Evolutionary conservation across 2,113 vertebrate genomes (phyloP), one percentile per base, ranked within the genome.

Genomic region (Toxostoma redivivum): DNA sequence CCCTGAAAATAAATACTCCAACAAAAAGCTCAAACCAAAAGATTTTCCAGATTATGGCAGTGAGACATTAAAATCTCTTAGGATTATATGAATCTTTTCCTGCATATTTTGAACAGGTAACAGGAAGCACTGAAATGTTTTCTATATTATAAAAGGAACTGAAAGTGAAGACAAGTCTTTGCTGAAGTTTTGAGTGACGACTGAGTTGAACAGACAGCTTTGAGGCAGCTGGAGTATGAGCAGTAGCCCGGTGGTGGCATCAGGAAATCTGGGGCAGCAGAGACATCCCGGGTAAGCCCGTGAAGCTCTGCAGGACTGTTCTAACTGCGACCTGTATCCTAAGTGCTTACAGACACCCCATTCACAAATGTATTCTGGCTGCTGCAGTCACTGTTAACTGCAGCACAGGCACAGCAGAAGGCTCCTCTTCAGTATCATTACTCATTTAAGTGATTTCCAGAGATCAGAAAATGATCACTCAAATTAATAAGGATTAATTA

Each of bases 311-410:
- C 21, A 10, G 5, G 30, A 27, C 38, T 45, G 15, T 12, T 47
- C 38, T 15, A 66, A 38, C 28, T 16, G 42, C 0, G 0, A 50
- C 20, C n/a, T 31, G 10, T 20, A 16, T 23, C 47, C 65, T 62
- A 3, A 40, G 25, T 31, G 47, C n/a, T 30, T n/a, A 28, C 14
- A 44, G 60, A 48, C 24, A n/a, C 31, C 37, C 70, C 40, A n/a
- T 10, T 33, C 54, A 23, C 25, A 77, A 58, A 81, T 19, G 10
- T 7, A 6, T 3, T 9, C 74, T 31, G 40, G 2, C 17, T 51
- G 69, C 84, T 62, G 37, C 56, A 23, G 50, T 31, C 53, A 25
- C 44, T 38, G 28, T 4, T 27, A 48, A n/a, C 65, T 78, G 44
- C 58, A 72, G 53, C 8, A 54, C 37, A 60, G 48, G 23, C n/a